These are phyloP conservation scores for Drosophila fulvimacula DNA, from an alignment of 2,888 invertebrate genomes.

Conservation along the genomic window DNA sequence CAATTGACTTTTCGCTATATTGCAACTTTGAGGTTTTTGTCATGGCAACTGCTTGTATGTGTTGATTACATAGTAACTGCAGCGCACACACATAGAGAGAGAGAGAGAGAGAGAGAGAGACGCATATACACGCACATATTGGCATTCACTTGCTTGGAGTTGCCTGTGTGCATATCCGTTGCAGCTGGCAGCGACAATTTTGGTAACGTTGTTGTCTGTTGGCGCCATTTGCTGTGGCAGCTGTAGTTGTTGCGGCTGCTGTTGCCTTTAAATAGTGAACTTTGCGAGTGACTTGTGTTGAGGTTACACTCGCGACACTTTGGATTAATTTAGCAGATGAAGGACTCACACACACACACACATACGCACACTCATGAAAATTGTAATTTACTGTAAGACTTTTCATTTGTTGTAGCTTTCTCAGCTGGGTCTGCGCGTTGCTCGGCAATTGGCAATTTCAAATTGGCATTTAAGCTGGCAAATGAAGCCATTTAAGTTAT, in stretches of 20 bases:
- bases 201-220: slow-evolving; percentile 42
- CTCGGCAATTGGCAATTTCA: slow-evolving; percentile 62
- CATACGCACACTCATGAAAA: slow-evolving; percentile 1
- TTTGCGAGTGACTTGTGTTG: slow-evolving; percentile 62
- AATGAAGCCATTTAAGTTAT: slow-evolving; percentile 73
- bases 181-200: slow-evolving; percentile 62
- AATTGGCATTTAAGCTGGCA: slow-evolving; percentile 63
- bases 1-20: slow-evolving; percentile 77
- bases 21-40: slow-evolving; percentile 68
- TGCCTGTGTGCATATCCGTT: slow-evolving; percentile 63
- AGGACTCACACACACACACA: slow-evolving; percentile 13
- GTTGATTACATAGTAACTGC: slow-evolving; percentile 39
- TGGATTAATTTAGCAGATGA: slow-evolving; percentile 75
- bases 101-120: too few species aligned
- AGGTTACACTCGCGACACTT: slow-evolving; percentile 56
- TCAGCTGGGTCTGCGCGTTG: slow-evolving; percentile 14
- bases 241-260: slow-evolving; percentile 39
- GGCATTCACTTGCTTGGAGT: slow-evolving; percentile 19
- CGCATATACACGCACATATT: slow-evolving; percentile 21
- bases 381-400: slow-evolving; percentile 36
- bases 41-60: slow-evolving; percentile 46
- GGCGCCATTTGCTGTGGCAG: slow-evolving; percentile 50
- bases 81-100: background rate
- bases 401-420: slow-evolving; percentile 52
- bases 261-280: slow-evolving; percentile 64